A percentile compares a stretch with the other conserved stretches of the same genome.
Evolutionary conservation across 2,113 vertebrate species (phyloP).

Genomic region (Nibea coibor): DNA sequence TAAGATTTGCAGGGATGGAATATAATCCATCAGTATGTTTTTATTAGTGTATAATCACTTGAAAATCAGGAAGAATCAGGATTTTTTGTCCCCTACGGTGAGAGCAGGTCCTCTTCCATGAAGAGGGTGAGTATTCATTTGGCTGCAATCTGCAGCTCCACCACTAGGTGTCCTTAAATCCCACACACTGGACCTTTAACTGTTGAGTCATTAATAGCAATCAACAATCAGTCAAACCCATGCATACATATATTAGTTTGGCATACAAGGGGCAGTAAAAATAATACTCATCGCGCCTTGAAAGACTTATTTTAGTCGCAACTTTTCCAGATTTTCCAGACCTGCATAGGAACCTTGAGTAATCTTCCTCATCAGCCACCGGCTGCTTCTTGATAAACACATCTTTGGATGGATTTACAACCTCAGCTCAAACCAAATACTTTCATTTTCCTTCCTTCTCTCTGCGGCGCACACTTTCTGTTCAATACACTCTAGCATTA

Average conservation of each 20-base stretch:
- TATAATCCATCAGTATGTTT: too few species aligned
- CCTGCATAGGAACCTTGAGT: constrained; percentile 38
- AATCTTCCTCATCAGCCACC: neutral
- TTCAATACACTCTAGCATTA: neutral
- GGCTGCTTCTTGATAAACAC: constrained; percentile 23
- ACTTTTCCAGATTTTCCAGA: constrained; percentile 11
- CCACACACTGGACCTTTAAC: too few species aligned
- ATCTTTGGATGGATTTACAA: constrained; percentile 13
- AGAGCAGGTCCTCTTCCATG: too few species aligned
- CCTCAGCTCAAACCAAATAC: constrained; percentile 34
- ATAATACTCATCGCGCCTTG: neutral
- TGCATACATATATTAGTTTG: neutral
- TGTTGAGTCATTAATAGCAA: neutral
- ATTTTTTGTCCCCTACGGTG: too few species aligned
- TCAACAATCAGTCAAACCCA: neutral
- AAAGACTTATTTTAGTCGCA: neutral
- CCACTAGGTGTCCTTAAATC: too few species aligned
- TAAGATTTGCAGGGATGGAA: too few species aligned
- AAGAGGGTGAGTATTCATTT: too few species aligned
- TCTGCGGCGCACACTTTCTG: constrained; percentile 3
- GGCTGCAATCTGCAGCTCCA: too few species aligned
- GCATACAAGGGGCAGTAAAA: neutral
- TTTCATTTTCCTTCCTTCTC: neutral
- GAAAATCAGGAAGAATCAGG: too few species aligned
- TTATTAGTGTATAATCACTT: too few species aligned